A percentile compares a stretch with the other conserved stretches of the same genome.
Evolutionary conservation across 2,113 vertebrate species (phyloP).

Genomic region (Carettochelys insculpta): DNA sequence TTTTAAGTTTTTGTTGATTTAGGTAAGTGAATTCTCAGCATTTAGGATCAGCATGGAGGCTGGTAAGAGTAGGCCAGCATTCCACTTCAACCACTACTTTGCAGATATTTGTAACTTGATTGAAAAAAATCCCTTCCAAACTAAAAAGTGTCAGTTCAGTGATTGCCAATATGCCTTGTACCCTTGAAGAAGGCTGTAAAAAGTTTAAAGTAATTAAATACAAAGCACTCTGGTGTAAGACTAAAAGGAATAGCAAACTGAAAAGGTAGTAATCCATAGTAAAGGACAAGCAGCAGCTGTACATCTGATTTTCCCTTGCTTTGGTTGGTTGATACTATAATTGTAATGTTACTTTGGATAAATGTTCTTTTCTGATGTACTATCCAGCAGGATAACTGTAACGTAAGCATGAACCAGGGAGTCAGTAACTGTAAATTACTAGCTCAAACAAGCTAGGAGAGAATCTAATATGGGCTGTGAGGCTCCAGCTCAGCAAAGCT

Average conservation of each 20-base stretch:
- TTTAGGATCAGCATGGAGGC: not conserved
- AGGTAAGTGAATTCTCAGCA: slow-evolving; percentile 22
- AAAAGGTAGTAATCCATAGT: not conserved
- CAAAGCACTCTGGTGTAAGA: not conserved
- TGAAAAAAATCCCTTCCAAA: not conserved
- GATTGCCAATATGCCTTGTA: not conserved
- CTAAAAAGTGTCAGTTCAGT: not conserved
- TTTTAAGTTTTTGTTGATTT: not conserved
- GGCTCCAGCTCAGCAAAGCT: not conserved
- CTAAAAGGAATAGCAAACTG: not conserved
- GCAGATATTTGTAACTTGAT: not conserved
- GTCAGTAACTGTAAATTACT: not conserved
- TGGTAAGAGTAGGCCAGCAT: not conserved
- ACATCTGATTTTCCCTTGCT: not conserved
- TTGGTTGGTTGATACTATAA: not conserved
- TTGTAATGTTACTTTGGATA: not conserved
- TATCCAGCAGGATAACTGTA: not conserved
- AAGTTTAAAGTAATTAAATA: not conserved
- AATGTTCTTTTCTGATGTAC: not conserved
- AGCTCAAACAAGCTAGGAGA: not conserved
- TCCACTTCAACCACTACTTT: not conserved
- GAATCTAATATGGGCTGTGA: not conserved
- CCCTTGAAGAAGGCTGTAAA: not conserved
- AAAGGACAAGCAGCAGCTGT: not conserved
- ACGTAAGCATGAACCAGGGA: not conserved